Evolutionary conservation across 2,113 vertebrate species (phyloP).

Genomic region (Ictalurus furcatus): DNA sequence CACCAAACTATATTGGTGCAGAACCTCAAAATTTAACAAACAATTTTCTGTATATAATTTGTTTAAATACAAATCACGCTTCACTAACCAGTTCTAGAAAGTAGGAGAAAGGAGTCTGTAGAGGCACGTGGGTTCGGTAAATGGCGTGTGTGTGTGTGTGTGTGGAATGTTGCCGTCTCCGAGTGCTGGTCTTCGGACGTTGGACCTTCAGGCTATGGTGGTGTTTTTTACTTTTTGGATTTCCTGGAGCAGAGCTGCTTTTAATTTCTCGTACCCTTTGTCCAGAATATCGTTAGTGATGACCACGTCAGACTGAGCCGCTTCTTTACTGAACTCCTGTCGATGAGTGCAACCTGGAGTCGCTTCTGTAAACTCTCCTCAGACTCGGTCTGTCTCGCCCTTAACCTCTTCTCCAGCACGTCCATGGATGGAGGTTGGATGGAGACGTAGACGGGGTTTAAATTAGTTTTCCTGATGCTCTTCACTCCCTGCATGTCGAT

Average conservation of each 20-base stretch:
- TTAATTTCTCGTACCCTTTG: conserved; percentile 78
- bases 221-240: too few relatives aligned
- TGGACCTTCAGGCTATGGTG: too few relatives aligned
- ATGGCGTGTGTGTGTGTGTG: too few relatives aligned
- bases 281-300: conserved; percentile 89
- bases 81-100: not conserved
- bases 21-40: too few relatives aligned
- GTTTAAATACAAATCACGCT: too few relatives aligned
- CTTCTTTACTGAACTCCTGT: conserved; percentile 88
- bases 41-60: too few relatives aligned
- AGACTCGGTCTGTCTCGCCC: conserved; percentile 86
- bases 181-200: too few relatives aligned
- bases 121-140: not conserved
- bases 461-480: conserved; percentile 88
- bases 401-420: conserved; percentile 84
- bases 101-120: not conserved
- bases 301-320: conserved; percentile 82
- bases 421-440: conserved; percentile 88
- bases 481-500: conserved; percentile 95
- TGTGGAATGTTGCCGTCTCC: too few relatives aligned
- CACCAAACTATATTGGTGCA: too few relatives aligned
- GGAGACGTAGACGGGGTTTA: conserved; percentile 88
- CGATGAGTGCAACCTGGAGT: conserved; percentile 74
- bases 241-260: conserved; percentile 77
- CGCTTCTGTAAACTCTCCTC: conserved; percentile 88